Evolutionary conservation across 2,113 vertebrate genomes (phyloP), one percentile per base, ranked within the genome.

Genomic region (Salminus brasiliensis): DNA sequence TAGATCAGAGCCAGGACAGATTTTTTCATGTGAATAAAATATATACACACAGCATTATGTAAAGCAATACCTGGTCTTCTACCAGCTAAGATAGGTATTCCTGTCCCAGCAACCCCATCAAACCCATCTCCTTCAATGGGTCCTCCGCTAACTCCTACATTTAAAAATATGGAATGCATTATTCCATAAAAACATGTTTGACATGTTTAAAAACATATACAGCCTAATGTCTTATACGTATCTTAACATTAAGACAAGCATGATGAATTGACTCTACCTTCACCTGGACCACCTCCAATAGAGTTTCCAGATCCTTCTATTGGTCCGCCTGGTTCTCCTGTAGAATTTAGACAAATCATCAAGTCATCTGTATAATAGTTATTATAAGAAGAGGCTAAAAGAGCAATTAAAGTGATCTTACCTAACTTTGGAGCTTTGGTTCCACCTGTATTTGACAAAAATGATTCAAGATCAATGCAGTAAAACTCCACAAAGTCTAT

Each of bases 291-390:
- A 66, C 85, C 89, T 87, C 78, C 89, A 63, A 79, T 52, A 69
- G 92, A 87, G 81, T 83, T 88, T 81, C 92, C 93, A 84, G 93
- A 93, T 2, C 92, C 93, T 45, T 93, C 93, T 67, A 91, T 81
- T 65, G 88, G 83, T 74, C 85, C 87, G 60, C 84, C 86, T 53
- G 79, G 62, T 78, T 81, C 89, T 16, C 80, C 80, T 67, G 76
- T 43, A 74, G 36, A 83, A 82, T 77, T 63, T 67, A 57, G 70
- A 76, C 18, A 0, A 84, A 34, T 7, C 32, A 43, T 68, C 21
- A 32, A 53, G 32, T 67, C 15, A 55, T 29, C 4, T 12, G 25
- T 41, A 18, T 68, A 43, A 21, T 43, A 1, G 10, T 23, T 73
- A 34, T 66, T 41, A 66, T 4, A 12, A 16, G 16, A 79, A 39